Conservation (phyloP, 2,888 invertebrate genomes). For the Pyrocoelia pectoralis region DNA sequence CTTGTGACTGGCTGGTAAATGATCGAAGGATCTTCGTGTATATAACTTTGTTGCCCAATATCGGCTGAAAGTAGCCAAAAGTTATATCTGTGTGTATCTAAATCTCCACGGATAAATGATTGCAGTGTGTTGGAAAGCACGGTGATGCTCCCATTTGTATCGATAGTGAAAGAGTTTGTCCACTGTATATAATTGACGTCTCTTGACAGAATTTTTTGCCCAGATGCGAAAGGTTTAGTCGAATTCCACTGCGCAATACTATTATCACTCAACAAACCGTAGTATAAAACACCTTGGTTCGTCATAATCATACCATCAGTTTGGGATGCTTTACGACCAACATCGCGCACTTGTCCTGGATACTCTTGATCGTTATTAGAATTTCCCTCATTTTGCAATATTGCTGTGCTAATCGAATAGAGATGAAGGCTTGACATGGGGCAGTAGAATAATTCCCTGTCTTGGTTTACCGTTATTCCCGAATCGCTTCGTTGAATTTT, state of each 20-base stretch:
- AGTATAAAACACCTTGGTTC: conserved; percentile 72
- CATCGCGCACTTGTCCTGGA: conserved; percentile 63
- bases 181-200: conserved; percentile 75
- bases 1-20: background rate
- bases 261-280: conserved; percentile 72
- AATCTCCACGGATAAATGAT: conserved; percentile 69
- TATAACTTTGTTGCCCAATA: conserved; percentile 70
- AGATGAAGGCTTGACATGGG: conserved; percentile 74
- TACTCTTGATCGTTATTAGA: conserved; percentile 46
- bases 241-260: conserved; percentile 78
- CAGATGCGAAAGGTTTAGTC: conserved; percentile 64
- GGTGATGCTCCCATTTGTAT: conserved; percentile 70
- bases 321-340: conserved; percentile 72
- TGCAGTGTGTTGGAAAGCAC: conserved; percentile 74
- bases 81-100: conserved; percentile 68
- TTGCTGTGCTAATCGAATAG: conserved; percentile 70
- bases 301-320: conserved; percentile 82
- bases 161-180: conserved; percentile 76
- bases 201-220: conserved; percentile 71
- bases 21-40: conserved; percentile 58
- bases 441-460: conserved; percentile 69
- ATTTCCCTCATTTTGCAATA: conserved; percentile 62
- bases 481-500: conserved; percentile 41
- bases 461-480: conserved; percentile 47
- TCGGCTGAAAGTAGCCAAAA: conserved; percentile 72